Evolutionary conservation across 2,113 vertebrate species (phyloP).

Genomic region (Turnix velox): DNA sequence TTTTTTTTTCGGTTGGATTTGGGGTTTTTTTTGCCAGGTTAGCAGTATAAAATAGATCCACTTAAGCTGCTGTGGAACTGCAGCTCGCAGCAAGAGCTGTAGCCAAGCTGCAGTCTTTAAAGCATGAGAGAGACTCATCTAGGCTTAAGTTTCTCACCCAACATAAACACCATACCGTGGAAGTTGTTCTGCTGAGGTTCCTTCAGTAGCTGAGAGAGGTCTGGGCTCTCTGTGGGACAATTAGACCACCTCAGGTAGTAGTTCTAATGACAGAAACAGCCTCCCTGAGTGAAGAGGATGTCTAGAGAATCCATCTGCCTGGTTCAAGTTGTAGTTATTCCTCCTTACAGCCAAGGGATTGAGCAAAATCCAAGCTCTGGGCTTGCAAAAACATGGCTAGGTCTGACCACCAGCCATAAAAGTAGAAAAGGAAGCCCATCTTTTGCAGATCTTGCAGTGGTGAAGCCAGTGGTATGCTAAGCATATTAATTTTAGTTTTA

Average conservation of each 20-base stretch:
- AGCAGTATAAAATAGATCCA: neutral
- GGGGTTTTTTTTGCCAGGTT: neutral
- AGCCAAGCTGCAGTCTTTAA: neutral
- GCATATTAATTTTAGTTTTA: neutral
- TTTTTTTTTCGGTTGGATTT: neutral
- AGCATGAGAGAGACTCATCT: neutral
- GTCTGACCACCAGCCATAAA: neutral
- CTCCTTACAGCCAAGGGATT: neutral
- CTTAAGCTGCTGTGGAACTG: neutral
- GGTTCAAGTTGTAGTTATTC: neutral
- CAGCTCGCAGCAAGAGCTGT: rapidly evolving
- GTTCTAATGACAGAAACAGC: neutral
- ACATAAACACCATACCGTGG: rapidly evolving
- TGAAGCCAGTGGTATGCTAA: neutral
- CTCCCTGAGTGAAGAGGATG: neutral
- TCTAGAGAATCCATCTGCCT: neutral
- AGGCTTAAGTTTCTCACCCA: neutral
- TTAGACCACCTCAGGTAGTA: neutral
- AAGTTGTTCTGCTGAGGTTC: neutral
- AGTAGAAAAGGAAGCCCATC: neutral
- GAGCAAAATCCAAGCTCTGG: neutral
- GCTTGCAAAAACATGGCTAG: neutral
- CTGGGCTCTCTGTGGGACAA: neutral
- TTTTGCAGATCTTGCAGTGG: rapidly evolving
- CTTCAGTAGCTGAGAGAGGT: neutral